A percentile compares a stretch with the other conserved stretches of the same genome.
Evolutionary conservation across 2,113 vertebrate genomes (phyloP).

Genomic region (Cisticola juncidis): DNA sequence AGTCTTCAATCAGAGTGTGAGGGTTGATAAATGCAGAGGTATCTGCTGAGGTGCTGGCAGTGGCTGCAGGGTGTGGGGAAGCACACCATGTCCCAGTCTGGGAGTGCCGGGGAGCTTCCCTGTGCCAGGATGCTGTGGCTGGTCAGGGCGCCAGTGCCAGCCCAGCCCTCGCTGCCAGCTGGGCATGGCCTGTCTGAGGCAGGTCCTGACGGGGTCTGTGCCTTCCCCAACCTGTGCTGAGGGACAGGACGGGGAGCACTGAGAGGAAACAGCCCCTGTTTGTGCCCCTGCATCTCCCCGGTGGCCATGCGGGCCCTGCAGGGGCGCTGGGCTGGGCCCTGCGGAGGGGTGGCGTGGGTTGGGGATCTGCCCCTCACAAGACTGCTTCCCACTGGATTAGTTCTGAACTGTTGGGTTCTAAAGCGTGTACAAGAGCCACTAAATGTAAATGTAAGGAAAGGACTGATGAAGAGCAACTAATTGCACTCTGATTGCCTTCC

Average conservation of each 20-base stretch:
- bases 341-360: accelerated
- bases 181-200: accelerated
- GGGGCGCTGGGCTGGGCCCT: too few species aligned
- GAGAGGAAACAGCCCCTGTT: accelerated
- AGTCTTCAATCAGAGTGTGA: not conserved
- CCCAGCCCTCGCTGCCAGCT: too few species aligned
- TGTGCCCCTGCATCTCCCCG: accelerated
- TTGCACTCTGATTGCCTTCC: not conserved
- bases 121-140: not conserved
- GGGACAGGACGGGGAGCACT: accelerated
- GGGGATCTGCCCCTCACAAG: not conserved
- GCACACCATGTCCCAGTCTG: accelerated
- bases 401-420: not conserved
- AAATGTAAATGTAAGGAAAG: not conserved
- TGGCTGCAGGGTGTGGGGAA: accelerated
- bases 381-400: not conserved
- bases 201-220: accelerated
- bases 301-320: too few species aligned
- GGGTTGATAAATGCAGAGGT: not conserved
- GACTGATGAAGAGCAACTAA: not conserved
- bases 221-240: accelerated
- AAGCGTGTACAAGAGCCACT: not conserved
- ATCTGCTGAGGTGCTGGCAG: not conserved
- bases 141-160: accelerated
- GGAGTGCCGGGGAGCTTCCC: not conserved